Evolutionary conservation across 2,888 invertebrate genomes (phyloP).

Genomic region (Rhagonycha lutea): DNA sequence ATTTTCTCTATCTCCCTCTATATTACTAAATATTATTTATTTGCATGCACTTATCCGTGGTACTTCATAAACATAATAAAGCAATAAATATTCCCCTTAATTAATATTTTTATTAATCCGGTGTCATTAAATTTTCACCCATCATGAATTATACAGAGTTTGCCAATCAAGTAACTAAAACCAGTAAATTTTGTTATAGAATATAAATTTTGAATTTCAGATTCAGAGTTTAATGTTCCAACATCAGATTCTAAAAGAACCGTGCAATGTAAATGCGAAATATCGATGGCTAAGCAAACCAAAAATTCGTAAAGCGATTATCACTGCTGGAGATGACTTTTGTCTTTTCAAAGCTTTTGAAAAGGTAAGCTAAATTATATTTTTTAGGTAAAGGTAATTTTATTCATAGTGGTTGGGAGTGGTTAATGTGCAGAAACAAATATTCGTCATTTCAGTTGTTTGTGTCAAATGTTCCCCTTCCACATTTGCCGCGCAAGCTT

Average conservation of each 20-base stretch:
- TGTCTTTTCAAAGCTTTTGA: constrained; percentile 42
- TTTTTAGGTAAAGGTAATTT: too few species aligned
- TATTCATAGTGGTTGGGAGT: too few species aligned
- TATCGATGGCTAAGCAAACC: constrained; percentile 47
- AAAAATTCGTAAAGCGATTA: constrained; percentile 39
- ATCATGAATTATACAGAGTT: constrained; percentile 31
- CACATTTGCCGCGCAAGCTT: too few species aligned
- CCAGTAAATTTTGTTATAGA: not conserved
- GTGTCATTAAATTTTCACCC: not conserved
- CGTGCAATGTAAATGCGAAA: constrained; percentile 36
- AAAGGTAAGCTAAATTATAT: constrained; percentile 39
- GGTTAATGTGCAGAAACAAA: too few species aligned
- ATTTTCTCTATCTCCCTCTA: too few species aligned
- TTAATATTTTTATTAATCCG: not conserved
- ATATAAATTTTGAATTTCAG: constrained; percentile 30
- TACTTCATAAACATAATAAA: not conserved
- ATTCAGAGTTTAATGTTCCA: constrained; percentile 48
- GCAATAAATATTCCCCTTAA: not conserved
- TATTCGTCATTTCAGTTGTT: too few species aligned
- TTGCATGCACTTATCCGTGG: not conserved
- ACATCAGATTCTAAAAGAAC: constrained; percentile 43
- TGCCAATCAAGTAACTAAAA: constrained; percentile 39
- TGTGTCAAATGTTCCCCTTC: too few species aligned
- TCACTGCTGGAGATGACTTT: constrained; percentile 45
- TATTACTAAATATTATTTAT: not conserved